Conservation (phyloP, 2,113 vertebrate species). For the Corydoras maculifer region DNA sequence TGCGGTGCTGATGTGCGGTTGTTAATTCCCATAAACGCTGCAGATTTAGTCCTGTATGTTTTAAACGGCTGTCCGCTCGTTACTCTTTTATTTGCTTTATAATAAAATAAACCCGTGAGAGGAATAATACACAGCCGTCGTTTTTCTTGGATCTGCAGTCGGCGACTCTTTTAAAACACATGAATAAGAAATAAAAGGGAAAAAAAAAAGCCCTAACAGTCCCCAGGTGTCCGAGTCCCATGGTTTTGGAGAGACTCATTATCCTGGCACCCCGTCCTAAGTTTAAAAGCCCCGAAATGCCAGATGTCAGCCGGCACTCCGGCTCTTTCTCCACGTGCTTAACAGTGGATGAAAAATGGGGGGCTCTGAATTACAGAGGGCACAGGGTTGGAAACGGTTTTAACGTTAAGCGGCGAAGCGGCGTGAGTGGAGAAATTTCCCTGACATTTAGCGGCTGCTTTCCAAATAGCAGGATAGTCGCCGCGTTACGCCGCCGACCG, state of each 20-base stretch:
- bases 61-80: no score
- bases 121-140: no score
- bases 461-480: not conserved
- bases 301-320: constrained; percentile 7
- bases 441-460: not conserved
- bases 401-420: not conserved
- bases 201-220: not conserved
- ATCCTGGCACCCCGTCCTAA: not conserved
- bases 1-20: no score
- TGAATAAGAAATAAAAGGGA: not conserved
- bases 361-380: constrained; percentile 26
- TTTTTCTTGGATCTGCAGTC: not conserved
- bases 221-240: not conserved
- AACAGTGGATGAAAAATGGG: constrained; percentile 37
- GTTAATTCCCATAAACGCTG: no score
- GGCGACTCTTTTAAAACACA: not conserved
- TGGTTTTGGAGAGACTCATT: not conserved
- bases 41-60: no score
- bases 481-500: not conserved
- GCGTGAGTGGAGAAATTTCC: not conserved
- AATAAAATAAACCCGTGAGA: no score
- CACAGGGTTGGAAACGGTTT: not conserved
- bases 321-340: constrained; percentile 3
- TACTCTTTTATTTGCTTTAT: no score
- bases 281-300: constrained; percentile 26